These are phyloP conservation scores for Acrobasis consociella DNA, from an alignment of 2,888 invertebrate genomes.

Conservation along the genomic window DNA sequence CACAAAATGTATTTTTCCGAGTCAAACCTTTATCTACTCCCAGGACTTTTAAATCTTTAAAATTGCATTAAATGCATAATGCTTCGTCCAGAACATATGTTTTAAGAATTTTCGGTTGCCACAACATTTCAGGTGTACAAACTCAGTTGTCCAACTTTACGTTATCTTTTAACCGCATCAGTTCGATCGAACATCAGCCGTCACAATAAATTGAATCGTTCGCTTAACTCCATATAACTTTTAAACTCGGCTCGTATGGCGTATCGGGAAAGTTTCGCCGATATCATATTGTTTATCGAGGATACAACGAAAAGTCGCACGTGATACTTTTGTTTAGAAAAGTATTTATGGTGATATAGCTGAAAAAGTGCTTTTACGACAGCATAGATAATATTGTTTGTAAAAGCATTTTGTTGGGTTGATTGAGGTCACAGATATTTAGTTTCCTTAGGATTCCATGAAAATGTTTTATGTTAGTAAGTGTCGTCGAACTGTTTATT, in stretches of 20 bases:
- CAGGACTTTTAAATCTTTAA: too few relatives aligned
- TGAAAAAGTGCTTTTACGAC: background rate
- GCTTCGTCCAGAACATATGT: background rate
- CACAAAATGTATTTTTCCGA: too few relatives aligned
- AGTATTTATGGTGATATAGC: background rate
- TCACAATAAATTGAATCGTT: background rate
- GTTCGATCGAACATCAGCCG: slow-evolving; percentile 10
- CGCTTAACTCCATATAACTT: slow-evolving; percentile 12
- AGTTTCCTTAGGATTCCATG: too few relatives aligned
- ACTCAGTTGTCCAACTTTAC: too few relatives aligned
- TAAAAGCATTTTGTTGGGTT: too few relatives aligned
- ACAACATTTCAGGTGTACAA: background rate
- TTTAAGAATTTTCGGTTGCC: background rate
- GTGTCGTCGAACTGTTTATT: too few relatives aligned
- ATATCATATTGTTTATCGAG: slow-evolving; percentile 17
- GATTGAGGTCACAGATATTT: too few relatives aligned
- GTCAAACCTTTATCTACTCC: too few relatives aligned
- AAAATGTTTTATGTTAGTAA: too few relatives aligned
- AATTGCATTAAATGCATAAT: too few relatives aligned
- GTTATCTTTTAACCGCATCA: background rate
- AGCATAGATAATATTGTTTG: too few relatives aligned
- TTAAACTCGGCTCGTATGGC: slow-evolving; percentile 11
- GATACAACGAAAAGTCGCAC: slow-evolving; percentile 3
- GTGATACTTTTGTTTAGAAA: slow-evolving; percentile 6
- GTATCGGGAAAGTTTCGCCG: slow-evolving; percentile 16